Percentiles rank a stretch among this genome's conserved stretches.
phyloP scores from a whole-genome alignment of 2,797 vertebrate genomes.

The Aplochiton taeniatus region DNA sequence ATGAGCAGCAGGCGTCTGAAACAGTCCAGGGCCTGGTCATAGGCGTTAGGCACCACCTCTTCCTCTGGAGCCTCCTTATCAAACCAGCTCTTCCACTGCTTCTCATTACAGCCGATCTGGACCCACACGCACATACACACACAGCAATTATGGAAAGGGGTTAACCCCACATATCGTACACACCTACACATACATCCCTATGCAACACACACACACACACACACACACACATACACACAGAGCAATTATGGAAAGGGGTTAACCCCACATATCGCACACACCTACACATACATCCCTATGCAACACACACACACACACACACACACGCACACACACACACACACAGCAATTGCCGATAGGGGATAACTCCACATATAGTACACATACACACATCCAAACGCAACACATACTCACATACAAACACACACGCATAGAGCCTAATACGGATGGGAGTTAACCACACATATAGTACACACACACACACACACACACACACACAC shows the following conservation, averaged over 20 bases:
- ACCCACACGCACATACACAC: conserved; percentile 17
- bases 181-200: background rate
- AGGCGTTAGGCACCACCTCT: conserved; percentile 84
- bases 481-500: conserved; percentile 11
- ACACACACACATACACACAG: conserved; percentile 2
- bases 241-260: background rate
- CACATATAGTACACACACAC: background rate
- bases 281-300: background rate
- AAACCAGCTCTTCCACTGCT: conserved; percentile 94
- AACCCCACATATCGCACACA: background rate
- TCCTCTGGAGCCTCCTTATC: conserved; percentile 94
- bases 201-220: conserved; percentile 1
- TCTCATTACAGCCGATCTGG: conserved; percentile 88
- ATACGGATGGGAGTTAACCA: no score
- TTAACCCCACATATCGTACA: conserved; percentile 12
- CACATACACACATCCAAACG: background rate
- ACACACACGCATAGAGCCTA: no score
- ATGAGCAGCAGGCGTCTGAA: conserved; percentile 91
- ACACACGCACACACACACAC: conserved; percentile 8
- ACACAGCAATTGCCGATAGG: background rate
- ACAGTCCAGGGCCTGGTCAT: conserved; percentile 86
- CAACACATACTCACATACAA: conserved; percentile 2
- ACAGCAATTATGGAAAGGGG: conserved; percentile 7
- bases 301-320: conserved; percentile 2
- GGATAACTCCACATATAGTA: background rate